Evolutionary conservation across 2,888 invertebrate genomes (phyloP), one percentile per base, ranked within the genome.

Genomic region (Drosophila histrio): DNA sequence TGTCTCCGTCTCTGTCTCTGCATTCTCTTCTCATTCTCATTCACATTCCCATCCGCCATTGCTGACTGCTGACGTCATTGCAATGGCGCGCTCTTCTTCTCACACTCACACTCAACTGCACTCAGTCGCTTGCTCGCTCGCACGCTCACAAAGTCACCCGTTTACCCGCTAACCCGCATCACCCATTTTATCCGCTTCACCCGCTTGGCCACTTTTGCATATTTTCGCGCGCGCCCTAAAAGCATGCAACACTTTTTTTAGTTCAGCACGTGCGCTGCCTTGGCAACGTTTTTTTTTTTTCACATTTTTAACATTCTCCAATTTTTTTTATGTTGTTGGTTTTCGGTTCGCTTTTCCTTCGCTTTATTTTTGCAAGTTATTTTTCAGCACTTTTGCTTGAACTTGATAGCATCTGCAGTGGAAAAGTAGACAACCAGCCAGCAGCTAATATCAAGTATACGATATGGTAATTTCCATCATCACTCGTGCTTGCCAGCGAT

Each of bases 161-260:
- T 32, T n/a, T 19, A 0, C 21, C 36, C 30, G 7, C 26, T 61
- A 6, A 17, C 32, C 9, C 38, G 34, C 43, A 24, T 24, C 5
- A 5, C 52, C 54, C 19, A 46, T 54, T 24, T 38, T 36, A 19
- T 38, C 19, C 34, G n/a, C 21, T 39, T 58, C 58, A 11, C 28
- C 13, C 66, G 41, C 52, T 61, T 64, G 61, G 57, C 62, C 73
- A 72, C 66, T 64, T 73, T 77, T 79, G 79, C 57, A 79, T 82
- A 74, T 79, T 79, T 79, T 79, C 65, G 66, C 46, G 73, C 59
- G 58, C 58, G 64, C 60, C 82, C 79, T 61, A 64, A 73, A 82
- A 82, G 79, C 66, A 77, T 79, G 79, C 83, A 79, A 77, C 79
- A 68, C 67, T 74, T 79, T 82, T 76, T 32, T 53, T 58, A 61